Percentiles rank a stretch among this genome's conserved stretches.
Evolutionary conservation across 1,140 invertebrate species (phyloP).

Genomic region (Sipha flava): DNA sequence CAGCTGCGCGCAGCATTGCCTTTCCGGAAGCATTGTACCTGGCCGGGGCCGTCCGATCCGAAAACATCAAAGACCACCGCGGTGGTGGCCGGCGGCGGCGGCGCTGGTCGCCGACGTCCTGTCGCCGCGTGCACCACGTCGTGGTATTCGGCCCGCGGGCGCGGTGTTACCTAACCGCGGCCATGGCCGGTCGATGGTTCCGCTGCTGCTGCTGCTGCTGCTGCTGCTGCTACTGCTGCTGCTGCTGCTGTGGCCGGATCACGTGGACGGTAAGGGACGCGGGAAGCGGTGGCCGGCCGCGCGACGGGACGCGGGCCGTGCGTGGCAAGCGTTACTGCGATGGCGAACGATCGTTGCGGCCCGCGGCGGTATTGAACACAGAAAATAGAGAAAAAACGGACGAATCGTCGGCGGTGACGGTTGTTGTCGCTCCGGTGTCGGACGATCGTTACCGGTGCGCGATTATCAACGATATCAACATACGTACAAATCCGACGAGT

Average conservation of each 20-base stretch:
- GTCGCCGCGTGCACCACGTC: neutral
- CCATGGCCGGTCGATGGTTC: neutral
- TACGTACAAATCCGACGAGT: too few relatives aligned
- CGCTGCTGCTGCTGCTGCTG: neutral
- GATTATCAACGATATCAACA: too few relatives aligned
- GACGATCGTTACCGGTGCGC: too few relatives aligned
- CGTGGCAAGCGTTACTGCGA: neutral
- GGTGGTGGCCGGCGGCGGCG: neutral
- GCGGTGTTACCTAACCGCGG: neutral
- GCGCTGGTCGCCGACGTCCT: neutral
- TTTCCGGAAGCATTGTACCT: conserved; percentile 1
- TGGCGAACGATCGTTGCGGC: neutral
- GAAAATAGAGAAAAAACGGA: neutral
- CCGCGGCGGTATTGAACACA: too few relatives aligned
- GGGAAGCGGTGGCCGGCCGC: neutral
- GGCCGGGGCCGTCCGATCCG: neutral
- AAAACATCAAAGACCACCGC: conserved; percentile 10
- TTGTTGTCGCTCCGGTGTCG: too few relatives aligned
- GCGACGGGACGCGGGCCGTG: neutral
- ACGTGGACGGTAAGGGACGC: neutral
- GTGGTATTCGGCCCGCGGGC: neutral
- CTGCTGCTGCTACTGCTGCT: neutral
- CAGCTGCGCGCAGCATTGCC: conserved; percentile 1
- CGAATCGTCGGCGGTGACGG: neutral
- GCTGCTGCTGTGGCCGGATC: neutral